Base-by-base conservation (phyloP, 2,113 vertebrate species). In the Apeltes quadracus region DNA sequence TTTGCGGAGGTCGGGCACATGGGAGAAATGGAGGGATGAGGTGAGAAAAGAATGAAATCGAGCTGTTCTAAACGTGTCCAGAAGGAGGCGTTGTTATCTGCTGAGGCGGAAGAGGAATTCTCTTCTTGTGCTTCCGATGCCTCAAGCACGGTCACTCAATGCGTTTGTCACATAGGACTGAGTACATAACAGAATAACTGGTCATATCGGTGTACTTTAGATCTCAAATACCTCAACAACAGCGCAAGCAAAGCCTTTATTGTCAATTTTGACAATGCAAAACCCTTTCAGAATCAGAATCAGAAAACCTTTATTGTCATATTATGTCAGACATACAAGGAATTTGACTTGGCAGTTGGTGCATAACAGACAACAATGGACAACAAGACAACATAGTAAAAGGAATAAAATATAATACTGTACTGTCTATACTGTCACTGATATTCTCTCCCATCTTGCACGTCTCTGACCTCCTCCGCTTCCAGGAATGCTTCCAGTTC, bases 401-500 rank as follows among this genome's bases (percentile, higher is more conserved):
- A n/a, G n/a, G n/a, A n/a, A n/a, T n/a, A n/a, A n/a, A n/a, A n/a
- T n/a, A n/a, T n/a, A n/a, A n/a, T n/a, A n/a, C n/a, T n/a, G n/a
- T n/a, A n/a, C n/a, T n/a, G n/a, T n/a, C n/a, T n/a, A n/a, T n/a
- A n/a, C n/a, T 22, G 36, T 51, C 48, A 20, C 27, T 53, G 48
- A 61, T 10, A 1, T 63, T 27, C 3, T 41, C 7, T 4, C 13
- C 14, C 5, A 5, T n/a, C 23, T 44, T 43, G 7, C n/a, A 8
- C 16, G 2, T 14, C 51, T 11, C 22, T 14, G 23, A 7, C 44
- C 13, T 39, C 57, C 13, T 38, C 3, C 14, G 10, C 10, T 44
- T 68, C 25, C 88, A 98, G 97, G 97, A 98, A 94, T 98, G 97
- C 91, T 98, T 98, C 95, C 97, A 98, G 92, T 98, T 98, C 92